Evolutionary conservation across 35 echinoderm and acorn worm genomes (phyloP), one percentile per base, ranked within the genome.

Genomic region (Amphiura filiformis): DNA sequence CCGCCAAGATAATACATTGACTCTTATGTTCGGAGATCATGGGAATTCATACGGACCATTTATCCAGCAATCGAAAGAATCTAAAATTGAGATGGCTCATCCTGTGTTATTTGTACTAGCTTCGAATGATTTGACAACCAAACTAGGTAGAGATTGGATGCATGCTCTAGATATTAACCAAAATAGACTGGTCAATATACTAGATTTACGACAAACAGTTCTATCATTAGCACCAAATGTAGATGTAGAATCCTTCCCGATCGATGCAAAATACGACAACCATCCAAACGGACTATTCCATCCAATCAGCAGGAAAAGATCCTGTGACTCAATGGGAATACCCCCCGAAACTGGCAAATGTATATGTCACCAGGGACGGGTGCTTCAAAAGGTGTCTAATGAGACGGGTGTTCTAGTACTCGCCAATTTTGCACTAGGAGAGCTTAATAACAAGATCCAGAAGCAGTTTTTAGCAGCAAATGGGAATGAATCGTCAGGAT

Each of bases 11-110:
- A 87, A 94, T 79, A 97, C 92, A 26, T 30, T 97, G 12, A 97
- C 95, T 13, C 76, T 97, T 0, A 80, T 94, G 23, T 86, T 93
- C n/a, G 82, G 91, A 0, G 95, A 97, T 81, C 95, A 97, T 81
- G 95, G 95, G 0, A 94, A 94, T 57, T 80, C 88, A 0, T 97
- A 94, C 40, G 92, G 92, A 15, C 30, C 82, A 32, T 97, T 91
- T 83, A 84, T 91, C 3, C 42, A 90, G n/a, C 18, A 49, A 88
- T 84, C 82, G 0, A 83, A 56, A 35, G 95, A 97, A 89, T 91
- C 82, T 4, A 87, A 82, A 76, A 82, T 94, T 12, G 95, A 97
- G 61, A 91, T 97, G 91, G 91, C 82, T 39, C 92, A 97, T 78
- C 92, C 95, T 0, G 56, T 93, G 1, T 35, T 97, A 31, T 91